phyloP scores from a whole-genome alignment of 2,797 vertebrate genomes.

The Rousettus madagascariensis region DNA sequence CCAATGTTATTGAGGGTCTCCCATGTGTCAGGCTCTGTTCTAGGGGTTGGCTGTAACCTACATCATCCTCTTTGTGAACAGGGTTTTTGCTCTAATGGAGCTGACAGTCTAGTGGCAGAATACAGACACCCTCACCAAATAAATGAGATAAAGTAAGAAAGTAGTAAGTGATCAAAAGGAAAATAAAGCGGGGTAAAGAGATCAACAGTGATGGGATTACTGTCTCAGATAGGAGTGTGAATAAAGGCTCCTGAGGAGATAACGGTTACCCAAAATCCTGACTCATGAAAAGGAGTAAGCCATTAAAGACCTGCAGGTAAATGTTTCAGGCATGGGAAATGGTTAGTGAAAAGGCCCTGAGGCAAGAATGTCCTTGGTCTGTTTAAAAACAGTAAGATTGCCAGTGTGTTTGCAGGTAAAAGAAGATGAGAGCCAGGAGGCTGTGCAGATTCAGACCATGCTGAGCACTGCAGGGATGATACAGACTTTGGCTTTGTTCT shows the following conservation, averaged over 20 bases:
- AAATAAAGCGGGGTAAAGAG: not conserved
- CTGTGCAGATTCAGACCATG: accelerated
- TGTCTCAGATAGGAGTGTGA: not conserved
- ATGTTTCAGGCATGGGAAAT: not conserved
- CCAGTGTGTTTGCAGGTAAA: not conserved
- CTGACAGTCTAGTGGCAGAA: not conserved
- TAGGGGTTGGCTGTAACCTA: not conserved
- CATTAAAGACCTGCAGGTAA: not conserved
- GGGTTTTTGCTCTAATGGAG: not conserved
- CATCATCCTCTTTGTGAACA: not conserved
- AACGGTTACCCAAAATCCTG: not conserved
- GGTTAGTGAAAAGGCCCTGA: not conserved
- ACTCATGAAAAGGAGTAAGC: not conserved
- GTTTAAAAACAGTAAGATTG: not conserved
- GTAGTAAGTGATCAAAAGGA: not conserved
- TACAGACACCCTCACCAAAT: not conserved
- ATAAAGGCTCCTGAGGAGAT: not conserved
- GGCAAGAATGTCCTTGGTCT: not conserved
- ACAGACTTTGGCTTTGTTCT: not conserved
- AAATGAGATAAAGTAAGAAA: not conserved
- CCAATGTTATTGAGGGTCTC: not conserved
- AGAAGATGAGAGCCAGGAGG: not conserved
- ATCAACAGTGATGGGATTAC: not conserved
- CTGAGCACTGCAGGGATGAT: not conserved
- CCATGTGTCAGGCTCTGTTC: not conserved